Percentiles rank a stretch among this genome's conserved stretches.
phyloP scores from a whole-genome alignment of 2,797 vertebrate genomes.

The Sebastes flavidus region DNA sequence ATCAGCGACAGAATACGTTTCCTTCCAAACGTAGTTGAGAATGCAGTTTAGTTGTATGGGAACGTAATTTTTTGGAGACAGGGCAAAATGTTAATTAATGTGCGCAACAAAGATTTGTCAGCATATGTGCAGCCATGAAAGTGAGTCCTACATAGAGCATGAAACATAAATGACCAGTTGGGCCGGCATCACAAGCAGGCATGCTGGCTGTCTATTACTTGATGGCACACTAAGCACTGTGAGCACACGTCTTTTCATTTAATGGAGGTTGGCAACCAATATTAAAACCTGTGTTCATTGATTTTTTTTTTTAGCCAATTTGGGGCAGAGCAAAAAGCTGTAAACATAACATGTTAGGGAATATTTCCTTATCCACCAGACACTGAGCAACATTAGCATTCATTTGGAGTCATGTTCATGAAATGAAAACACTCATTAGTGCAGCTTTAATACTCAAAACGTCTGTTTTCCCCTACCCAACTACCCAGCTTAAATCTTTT shows the following conservation, averaged over 20 bases:
- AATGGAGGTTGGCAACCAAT: background rate
- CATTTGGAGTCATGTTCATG: background rate
- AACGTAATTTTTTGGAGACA: too few relatives aligned
- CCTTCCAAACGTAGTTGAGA: too few relatives aligned
- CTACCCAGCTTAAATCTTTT: background rate
- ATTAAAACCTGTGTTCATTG: background rate
- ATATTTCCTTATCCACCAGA: background rate
- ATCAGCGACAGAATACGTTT: accelerated
- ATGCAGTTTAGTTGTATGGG: too few relatives aligned
- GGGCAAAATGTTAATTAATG: background rate
- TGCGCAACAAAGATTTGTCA: slow-evolving; percentile 1
- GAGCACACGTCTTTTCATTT: background rate
- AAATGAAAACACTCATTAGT: background rate
- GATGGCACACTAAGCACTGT: background rate
- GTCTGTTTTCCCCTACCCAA: background rate
- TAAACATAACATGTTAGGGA: background rate
- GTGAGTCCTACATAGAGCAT: background rate
- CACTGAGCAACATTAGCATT: background rate
- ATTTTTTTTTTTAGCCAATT: background rate
- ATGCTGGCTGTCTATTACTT: background rate
- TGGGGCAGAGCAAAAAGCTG: background rate
- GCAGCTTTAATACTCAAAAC: background rate
- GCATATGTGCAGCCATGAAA: background rate
- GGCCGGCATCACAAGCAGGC: background rate
- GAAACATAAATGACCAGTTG: background rate